Conservation (phyloP, 2,888 invertebrate species). For the Amphipyra berbera region DNA sequence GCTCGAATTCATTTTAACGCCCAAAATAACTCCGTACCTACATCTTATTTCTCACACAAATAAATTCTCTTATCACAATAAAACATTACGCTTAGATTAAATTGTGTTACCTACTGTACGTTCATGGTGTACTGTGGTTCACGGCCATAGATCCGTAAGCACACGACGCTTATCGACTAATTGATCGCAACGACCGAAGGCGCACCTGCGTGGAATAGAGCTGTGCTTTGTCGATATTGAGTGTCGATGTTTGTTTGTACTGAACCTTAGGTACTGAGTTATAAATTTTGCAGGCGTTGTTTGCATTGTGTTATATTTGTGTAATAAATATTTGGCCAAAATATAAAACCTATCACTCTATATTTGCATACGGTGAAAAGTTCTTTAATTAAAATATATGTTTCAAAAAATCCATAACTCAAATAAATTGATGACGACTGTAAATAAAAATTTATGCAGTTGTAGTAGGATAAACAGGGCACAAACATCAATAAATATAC, state of each 20-base stretch:
- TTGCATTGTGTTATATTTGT: too few species aligned
- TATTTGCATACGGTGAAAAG: too few species aligned
- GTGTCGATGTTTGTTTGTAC: background rate
- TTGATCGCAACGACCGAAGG: constrained; percentile 73
- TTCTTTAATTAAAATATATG: too few species aligned
- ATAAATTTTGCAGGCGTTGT: too few species aligned
- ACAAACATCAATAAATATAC: too few species aligned
- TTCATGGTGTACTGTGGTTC: constrained; percentile 36
- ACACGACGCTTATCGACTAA: constrained; percentile 77
- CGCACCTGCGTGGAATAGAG: constrained; percentile 67
- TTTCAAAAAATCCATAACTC: too few species aligned
- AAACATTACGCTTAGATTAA: constrained; percentile 43
- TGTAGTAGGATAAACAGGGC: too few species aligned
- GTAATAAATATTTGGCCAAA: too few species aligned
- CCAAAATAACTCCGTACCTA: constrained; percentile 12
- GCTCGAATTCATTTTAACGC: background rate
- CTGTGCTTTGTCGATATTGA: constrained; percentile 30
- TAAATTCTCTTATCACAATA: constrained; percentile 32
- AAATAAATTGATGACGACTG: too few species aligned
- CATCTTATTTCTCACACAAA: constrained; percentile 35
- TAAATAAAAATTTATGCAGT: too few species aligned
- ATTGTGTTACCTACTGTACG: constrained; percentile 22
- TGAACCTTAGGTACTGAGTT: too few species aligned
- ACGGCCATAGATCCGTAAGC: constrained; percentile 50
- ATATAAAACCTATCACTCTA: too few species aligned